Evolutionary conservation across 2,113 vertebrate species (phyloP).

Genomic region (Maylandia zebra): DNA sequence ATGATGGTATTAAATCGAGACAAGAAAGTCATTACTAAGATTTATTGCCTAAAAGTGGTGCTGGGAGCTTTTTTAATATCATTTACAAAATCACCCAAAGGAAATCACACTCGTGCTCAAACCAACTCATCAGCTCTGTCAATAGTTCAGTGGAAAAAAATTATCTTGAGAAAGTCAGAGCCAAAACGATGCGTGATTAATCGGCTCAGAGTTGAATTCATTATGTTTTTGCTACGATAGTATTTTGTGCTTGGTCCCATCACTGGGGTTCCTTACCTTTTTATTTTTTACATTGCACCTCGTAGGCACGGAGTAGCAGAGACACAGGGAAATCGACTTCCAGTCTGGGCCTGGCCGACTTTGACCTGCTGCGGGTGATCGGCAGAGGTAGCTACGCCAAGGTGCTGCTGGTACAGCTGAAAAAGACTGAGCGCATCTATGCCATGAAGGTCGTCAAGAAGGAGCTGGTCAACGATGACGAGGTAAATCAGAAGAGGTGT

Average conservation of each 20-base stretch:
- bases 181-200: not conserved
- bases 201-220: not conserved
- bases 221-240: not conserved
- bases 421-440: constrained; percentile 97
- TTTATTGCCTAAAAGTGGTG: not conserved
- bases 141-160: not conserved
- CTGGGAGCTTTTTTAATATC: not conserved
- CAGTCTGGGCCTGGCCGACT: constrained; percentile 91
- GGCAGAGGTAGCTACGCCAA: constrained; percentile 98
- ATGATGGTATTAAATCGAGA: constrained; percentile 11
- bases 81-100: constrained; percentile 30
- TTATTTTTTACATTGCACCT: not conserved
- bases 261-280: not conserved
- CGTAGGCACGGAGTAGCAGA: constrained; percentile 86
- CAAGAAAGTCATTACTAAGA: constrained; percentile 13
- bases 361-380: constrained; percentile 93
- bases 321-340: constrained; percentile 90
- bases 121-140: not conserved
- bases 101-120: constrained; percentile 10
- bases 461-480: constrained; percentile 97
- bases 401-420: constrained; percentile 90
- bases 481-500: constrained; percentile 67
- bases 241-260: not conserved
- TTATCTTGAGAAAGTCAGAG: not conserved
- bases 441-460: constrained; percentile 99